Conservation (phyloP, 2,113 vertebrate species). For the Phycodurus eques region DNA sequence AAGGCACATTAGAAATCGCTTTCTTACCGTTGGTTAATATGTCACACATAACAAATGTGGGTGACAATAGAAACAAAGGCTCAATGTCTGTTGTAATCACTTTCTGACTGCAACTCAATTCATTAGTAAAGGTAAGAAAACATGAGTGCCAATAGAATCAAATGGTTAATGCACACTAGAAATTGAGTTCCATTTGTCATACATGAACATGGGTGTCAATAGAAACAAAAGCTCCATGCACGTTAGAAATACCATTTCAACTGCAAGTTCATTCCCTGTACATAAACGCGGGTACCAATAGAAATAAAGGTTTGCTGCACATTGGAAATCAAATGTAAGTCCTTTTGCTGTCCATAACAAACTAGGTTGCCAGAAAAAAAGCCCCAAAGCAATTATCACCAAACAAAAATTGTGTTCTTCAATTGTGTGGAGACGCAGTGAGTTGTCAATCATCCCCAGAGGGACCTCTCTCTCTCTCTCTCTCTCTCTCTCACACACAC, state of each 20-base stretch:
- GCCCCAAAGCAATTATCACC: neutral
- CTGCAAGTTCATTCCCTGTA: too few species aligned
- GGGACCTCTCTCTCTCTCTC: neutral
- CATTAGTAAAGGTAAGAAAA: too few species aligned
- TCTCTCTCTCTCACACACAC: constrained; percentile 44
- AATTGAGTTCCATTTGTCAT: neutral
- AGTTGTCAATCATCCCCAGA: constrained; percentile 1
- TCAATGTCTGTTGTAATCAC: neutral
- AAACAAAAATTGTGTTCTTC: neutral
- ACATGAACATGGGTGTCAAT: too few species aligned
- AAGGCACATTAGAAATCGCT: too few species aligned
- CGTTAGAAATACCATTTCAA: neutral
- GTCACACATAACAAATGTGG: neutral
- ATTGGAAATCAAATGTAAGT: neutral
- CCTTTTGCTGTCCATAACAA: neutral
- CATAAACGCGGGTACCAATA: neutral
- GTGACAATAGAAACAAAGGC: neutral
- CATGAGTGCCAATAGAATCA: neutral
- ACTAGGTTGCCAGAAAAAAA: neutral
- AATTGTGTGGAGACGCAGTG: neutral
- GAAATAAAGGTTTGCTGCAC: neutral
- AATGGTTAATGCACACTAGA: too few species aligned
- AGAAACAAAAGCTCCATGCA: too few species aligned
- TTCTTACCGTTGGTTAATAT: too few species aligned
- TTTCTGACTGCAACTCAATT: too few species aligned